Evolutionary conservation across 1,140 invertebrate species (phyloP), one percentile per base, ranked within the genome.

Genomic region (Sesamia nonagrioides): DNA sequence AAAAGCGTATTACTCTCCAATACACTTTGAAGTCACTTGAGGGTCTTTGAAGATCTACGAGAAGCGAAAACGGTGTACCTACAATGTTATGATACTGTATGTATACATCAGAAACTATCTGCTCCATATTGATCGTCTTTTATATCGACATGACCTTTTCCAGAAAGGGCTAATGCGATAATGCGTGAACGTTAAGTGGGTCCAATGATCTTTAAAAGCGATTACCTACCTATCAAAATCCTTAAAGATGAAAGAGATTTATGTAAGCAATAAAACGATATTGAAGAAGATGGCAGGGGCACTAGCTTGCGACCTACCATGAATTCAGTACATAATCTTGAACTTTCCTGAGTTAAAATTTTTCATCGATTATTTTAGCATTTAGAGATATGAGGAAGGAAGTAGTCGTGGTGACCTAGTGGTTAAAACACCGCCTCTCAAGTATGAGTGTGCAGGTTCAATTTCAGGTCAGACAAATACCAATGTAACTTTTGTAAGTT

Each of bases 21-120:
- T 66, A 61, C 45, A 63, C 56, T 66, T 52, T 52, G 69, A 66
- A 66, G 72, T 61, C 56, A 54, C 63, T 73, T 35, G 40, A 48
- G 72, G 18, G 45, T 21, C 9, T 56, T 76, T 76, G 58, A 48
- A 48, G 48, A 18, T 27, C 27, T 35, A 37, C 18, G 27, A 27
- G 27, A 27, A 27, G 27, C 9, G 11, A 63, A 40, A 75, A 37
- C 7, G 27, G 7, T 63, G 21, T 52, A 71, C 17, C 33, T 17
- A 7, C 13, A 27, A 54, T 71, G 45, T 66, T 66, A 45, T 45
- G 13, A 48, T 54, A 21, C 11, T 21, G 37, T 5, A n/a, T 69
- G 37, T 40, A 40, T 40, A 40, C 37, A 50, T 48, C 45, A 8
- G 7, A 54, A 54, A 72, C 66, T 69, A 69, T 58, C 54, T 18